Conservation (phyloP, 1,140 invertebrate species). For the Ruditapes philippinarum region DNA sequence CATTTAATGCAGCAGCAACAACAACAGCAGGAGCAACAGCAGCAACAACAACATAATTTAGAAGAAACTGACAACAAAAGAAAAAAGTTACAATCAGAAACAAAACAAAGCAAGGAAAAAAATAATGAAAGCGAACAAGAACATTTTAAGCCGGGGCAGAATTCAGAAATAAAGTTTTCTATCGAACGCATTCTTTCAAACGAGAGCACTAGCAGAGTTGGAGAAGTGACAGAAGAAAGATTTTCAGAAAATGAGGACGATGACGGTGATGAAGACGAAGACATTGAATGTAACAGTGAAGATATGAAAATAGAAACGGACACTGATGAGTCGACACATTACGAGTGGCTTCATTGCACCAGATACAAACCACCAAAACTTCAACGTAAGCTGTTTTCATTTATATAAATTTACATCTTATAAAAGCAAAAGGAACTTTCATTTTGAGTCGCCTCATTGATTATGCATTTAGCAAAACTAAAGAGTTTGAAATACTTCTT, state of each 20-base stretch:
- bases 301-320: constrained; percentile 11
- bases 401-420: too few relatives aligned
- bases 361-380: constrained; percentile 92
- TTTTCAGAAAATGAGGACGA: constrained; percentile 3
- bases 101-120: not conserved
- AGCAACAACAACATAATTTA: not conserved
- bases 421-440: too few relatives aligned
- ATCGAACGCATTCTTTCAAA: constrained; percentile 79
- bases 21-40: constrained; percentile 5
- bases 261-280: constrained; percentile 58
- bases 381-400: constrained; percentile 89
- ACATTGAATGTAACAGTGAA: constrained; percentile 14
- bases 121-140: not conserved
- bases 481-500: too few relatives aligned
- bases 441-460: too few relatives aligned
- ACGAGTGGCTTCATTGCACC: constrained; percentile 91
- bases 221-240: not conserved
- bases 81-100: not conserved
- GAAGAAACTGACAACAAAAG: not conserved
- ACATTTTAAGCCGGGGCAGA: not conserved
- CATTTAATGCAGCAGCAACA: not conserved
- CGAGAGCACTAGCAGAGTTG: constrained; percentile 8
- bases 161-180: constrained; percentile 77
- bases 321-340: constrained; percentile 62
- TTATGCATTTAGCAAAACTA: too few relatives aligned